Evolutionary conservation across 2,888 invertebrate species (phyloP).

Genomic region (Agonopterix alstromeriana): DNA sequence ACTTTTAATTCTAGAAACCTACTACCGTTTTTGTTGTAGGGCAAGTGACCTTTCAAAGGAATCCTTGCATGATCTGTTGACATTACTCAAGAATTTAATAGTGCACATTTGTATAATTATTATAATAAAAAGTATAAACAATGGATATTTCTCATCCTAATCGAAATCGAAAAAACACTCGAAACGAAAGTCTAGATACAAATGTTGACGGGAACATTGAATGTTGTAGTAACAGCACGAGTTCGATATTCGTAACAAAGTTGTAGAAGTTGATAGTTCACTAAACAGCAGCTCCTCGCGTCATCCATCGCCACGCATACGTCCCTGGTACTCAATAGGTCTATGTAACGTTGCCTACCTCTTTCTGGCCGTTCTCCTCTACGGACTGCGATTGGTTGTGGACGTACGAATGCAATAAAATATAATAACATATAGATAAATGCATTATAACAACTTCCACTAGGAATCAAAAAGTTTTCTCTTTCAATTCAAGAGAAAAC

Average conservation of each 20-base stretch:
- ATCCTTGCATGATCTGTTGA: conserved; percentile 68
- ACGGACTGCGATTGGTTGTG: conserved; percentile 76
- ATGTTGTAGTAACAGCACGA: too few relatives aligned
- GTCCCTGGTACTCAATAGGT: conserved; percentile 15
- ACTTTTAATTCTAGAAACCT: conserved; percentile 57
- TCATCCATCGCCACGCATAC: conserved; percentile 41
- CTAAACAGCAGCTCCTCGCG: too few relatives aligned
- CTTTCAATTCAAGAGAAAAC: conserved; percentile 44
- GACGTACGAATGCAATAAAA: conserved; percentile 77
- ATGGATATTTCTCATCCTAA: too few relatives aligned
- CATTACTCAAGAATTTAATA: conserved; percentile 21
- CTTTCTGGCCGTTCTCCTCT: conserved; percentile 75
- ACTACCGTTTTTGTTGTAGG: conserved; percentile 57
- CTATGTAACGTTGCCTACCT: conserved; percentile 53
- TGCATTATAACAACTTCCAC: conserved; percentile 69
- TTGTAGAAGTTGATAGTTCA: too few relatives aligned
- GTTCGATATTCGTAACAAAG: background rate
- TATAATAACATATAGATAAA: conserved; percentile 74
- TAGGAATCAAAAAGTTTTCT: conserved; percentile 56
- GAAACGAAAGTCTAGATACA: too few relatives aligned
- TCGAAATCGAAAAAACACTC: too few relatives aligned
- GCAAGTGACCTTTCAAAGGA: conserved; percentile 55
- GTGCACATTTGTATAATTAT: too few relatives aligned
- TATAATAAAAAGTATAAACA: too few relatives aligned
- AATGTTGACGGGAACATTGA: too few relatives aligned